phyloP scores from a whole-genome alignment of 2,888 invertebrate species.

The Drosophila diplacantha region DNA sequence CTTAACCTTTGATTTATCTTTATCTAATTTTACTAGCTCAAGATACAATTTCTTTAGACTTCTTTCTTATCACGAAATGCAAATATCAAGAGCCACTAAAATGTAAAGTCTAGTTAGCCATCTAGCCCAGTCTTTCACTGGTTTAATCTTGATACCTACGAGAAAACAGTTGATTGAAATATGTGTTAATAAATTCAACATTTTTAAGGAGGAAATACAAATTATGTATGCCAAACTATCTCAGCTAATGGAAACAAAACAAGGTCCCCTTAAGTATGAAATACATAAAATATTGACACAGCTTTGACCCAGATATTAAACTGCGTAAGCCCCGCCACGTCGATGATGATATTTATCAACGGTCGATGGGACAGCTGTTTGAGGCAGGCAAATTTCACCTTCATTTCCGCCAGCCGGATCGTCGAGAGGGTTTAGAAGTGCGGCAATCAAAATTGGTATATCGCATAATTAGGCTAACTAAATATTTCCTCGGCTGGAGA shows the following conservation, averaged over 20 bases:
- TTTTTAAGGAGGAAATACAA: neutral
- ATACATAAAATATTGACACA: neutral
- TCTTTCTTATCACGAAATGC: neutral
- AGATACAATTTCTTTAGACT: too few relatives aligned
- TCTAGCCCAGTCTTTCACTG: neutral
- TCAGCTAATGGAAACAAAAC: neutral
- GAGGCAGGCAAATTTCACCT: slow-evolving; percentile 57
- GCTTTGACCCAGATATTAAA: slow-evolving; percentile 28
- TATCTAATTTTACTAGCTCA: too few relatives aligned
- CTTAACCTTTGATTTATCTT: neutral
- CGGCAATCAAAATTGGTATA: slow-evolving; percentile 55
- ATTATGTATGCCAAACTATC: neutral
- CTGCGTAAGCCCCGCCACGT: slow-evolving; percentile 20
- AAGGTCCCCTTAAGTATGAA: neutral
- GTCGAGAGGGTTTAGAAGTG: slow-evolving; percentile 5
- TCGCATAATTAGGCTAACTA: slow-evolving; percentile 69
- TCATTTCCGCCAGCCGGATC: slow-evolving; percentile 49
- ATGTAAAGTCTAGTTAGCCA: neutral
- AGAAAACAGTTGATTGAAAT: neutral
- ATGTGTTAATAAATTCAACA: too few relatives aligned
- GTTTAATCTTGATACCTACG: too few relatives aligned
- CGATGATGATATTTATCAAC: slow-evolving; percentile 46
- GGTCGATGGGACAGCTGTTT: slow-evolving; percentile 50
- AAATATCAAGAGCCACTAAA: neutral
- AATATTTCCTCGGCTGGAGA: slow-evolving; percentile 53